phyloP scores from a whole-genome alignment of 1,140 invertebrate species.

The Hormaphis cornu region DNA sequence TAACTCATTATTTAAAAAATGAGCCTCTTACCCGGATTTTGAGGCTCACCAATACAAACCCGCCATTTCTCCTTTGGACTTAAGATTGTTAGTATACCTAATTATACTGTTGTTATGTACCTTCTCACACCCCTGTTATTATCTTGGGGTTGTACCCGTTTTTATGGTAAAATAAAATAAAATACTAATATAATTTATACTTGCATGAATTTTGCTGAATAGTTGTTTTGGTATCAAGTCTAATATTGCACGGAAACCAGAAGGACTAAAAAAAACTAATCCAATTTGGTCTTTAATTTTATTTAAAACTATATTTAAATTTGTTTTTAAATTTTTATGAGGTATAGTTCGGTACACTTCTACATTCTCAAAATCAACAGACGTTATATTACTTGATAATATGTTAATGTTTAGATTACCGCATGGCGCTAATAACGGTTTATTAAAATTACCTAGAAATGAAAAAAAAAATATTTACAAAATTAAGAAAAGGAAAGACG shows the following conservation, averaged over 20 bases:
- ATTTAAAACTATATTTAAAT: not conserved
- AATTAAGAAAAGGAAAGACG: too few relatives aligned
- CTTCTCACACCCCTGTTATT: too few relatives aligned
- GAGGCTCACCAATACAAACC: too few relatives aligned
- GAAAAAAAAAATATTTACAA: not conserved
- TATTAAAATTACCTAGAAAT: slow-evolving; percentile 15
- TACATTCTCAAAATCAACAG: slow-evolving; percentile 21
- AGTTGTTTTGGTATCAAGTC: slow-evolving; percentile 4
- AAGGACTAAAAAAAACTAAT: slow-evolving; percentile 21
- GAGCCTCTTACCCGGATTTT: too few relatives aligned
- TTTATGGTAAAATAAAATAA: too few relatives aligned
- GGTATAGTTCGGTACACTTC: slow-evolving; percentile 16
- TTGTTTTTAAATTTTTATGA: slow-evolving; percentile 9
- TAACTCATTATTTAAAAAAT: too few relatives aligned
- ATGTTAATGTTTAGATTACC: slow-evolving; percentile 20
- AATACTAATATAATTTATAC: not conserved
- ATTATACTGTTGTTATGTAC: too few relatives aligned
- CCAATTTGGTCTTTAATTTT: slow-evolving; percentile 4
- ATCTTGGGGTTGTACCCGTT: too few relatives aligned
- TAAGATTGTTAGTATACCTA: too few relatives aligned
- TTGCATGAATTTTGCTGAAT: not conserved
- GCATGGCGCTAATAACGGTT: slow-evolving; percentile 15
- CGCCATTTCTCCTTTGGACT: too few relatives aligned
- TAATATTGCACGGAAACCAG: slow-evolving; percentile 8
- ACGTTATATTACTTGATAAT: slow-evolving; percentile 9